Percentiles rank a stretch among this genome's conserved stretches.
These are phyloP conservation scores for Melolontha melolontha DNA, from an alignment of 2,888 invertebrate species.

Conservation along the genomic window DNA sequence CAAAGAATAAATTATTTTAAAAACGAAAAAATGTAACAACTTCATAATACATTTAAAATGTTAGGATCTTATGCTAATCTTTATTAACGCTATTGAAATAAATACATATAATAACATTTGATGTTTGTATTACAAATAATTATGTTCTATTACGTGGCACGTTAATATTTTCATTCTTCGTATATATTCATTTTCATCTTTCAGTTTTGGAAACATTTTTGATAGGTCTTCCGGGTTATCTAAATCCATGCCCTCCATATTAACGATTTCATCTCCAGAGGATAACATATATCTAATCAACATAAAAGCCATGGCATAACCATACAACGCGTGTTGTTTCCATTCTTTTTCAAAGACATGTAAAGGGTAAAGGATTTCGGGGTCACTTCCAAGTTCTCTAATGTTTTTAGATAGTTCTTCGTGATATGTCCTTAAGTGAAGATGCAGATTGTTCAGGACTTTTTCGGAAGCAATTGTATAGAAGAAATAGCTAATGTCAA, in stretches of 20 bases:
- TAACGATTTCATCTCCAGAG: slow-evolving; percentile 48
- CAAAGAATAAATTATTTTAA: too few relatives aligned
- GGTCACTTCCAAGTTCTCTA: slow-evolving; percentile 35
- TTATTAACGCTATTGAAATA: too few relatives aligned
- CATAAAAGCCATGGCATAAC: slow-evolving; percentile 50
- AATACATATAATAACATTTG: too few relatives aligned
- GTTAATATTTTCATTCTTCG: background rate
- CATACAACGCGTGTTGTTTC: slow-evolving; percentile 50
- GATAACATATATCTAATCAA: slow-evolving; percentile 52
- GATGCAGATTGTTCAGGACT: slow-evolving; percentile 12
- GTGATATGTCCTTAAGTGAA: slow-evolving; percentile 38
- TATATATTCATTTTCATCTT: background rate
- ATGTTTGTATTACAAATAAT: slow-evolving; percentile 6
- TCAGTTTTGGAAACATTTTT: slow-evolving; percentile 6
- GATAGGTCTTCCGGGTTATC: background rate
- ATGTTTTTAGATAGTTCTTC: slow-evolving; percentile 7
- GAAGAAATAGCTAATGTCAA: slow-evolving; percentile 40
- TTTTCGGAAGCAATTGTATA: slow-evolving; percentile 27
- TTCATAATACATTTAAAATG: too few relatives aligned
- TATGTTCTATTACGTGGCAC: background rate
- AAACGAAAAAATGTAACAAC: too few relatives aligned
- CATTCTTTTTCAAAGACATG: slow-evolving; percentile 51
- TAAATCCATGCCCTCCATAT: slow-evolving; percentile 39
- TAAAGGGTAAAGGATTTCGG: slow-evolving; percentile 50
- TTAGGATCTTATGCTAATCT: too few relatives aligned